Percentiles rank a stretch among this genome's conserved stretches.
Conservation (phyloP, 2,113 vertebrate genomes). For the Pogona vitticeps region DNA sequence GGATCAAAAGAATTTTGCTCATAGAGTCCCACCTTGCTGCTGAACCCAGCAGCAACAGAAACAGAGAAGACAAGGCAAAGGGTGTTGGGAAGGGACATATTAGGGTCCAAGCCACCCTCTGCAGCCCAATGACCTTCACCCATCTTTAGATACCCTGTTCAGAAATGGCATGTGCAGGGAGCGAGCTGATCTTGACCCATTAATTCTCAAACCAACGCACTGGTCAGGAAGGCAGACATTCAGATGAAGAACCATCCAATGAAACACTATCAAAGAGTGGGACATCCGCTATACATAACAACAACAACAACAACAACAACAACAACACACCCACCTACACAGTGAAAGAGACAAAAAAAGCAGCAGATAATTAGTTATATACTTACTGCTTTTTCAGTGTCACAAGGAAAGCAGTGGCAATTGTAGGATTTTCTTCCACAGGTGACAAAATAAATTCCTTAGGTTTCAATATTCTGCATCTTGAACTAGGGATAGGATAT, state of each 20-base stretch:
- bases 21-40: neutral
- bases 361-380: no score
- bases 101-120: neutral
- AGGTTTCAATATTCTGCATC: neutral
- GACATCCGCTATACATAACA: no score
- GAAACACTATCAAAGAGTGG: neutral
- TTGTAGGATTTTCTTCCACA: no score
- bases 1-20: no score
- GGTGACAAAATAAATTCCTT: neutral
- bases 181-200: neutral
- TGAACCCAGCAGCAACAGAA: neutral
- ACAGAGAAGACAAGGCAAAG: neutral
- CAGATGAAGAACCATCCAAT: neutral
- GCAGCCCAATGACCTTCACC: no score
- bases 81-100: neutral
- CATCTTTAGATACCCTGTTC: neutral
- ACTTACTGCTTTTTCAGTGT: no score
- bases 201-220: neutral
- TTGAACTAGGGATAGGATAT: neutral
- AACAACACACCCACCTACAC: no score
- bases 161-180: neutral
- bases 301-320: no score
- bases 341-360: no score
- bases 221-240: neutral
- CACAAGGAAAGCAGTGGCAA: neutral